These are phyloP conservation scores for Cirrhinus mrigala DNA, from an alignment of 2,797 vertebrate species.

Conservation along the genomic window DNA sequence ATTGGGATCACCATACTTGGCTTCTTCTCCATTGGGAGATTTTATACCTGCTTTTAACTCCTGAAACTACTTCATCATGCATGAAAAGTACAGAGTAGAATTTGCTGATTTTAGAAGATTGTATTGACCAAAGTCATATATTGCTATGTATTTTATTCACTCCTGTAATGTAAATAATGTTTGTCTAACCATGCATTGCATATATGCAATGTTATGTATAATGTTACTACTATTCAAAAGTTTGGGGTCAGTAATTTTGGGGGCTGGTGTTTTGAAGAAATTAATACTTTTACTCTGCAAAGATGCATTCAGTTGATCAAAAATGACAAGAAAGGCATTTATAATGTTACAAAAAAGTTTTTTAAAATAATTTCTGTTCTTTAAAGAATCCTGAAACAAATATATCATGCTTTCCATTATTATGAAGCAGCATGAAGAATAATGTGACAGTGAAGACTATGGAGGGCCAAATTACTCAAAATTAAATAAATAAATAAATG, in stretches of 20 bases:
- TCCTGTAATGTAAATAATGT: neutral
- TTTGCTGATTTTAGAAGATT: neutral
- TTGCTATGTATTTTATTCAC: neutral
- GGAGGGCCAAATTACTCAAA: too few species aligned
- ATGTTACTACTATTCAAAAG: neutral
- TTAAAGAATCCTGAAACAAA: neutral
- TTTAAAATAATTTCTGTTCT: neutral
- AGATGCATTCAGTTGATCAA: neutral
- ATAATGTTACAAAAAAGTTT: neutral
- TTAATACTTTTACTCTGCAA: neutral
- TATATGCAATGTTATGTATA: neutral
- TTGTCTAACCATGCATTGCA: too few species aligned
- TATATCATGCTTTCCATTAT: too few species aligned
- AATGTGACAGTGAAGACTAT: too few species aligned
- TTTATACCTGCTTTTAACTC: constrained; percentile 8
- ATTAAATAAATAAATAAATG: too few species aligned
- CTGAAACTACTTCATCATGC: neutral
- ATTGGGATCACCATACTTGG: neutral
- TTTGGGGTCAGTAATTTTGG: neutral
- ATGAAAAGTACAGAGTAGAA: neutral
- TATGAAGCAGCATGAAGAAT: too few species aligned
- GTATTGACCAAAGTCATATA: neutral
- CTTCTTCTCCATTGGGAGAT: constrained; percentile 1
- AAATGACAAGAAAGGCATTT: neutral
- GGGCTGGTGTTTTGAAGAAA: neutral